These are phyloP conservation scores for Bos taurus DNA, from an alignment of 2,113 vertebrate genomes.

Conservation along the genomic window ARS-UCD2.0 NC_037330.1:20709001-20709500, in stretches of 20 bases:
- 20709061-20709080: conserved; percentile 29
- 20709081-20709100: conserved; percentile 34
- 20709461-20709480: conserved; percentile 56
- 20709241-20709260: conserved; percentile 36
- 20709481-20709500: conserved; percentile 61
- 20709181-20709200: conserved; percentile 37
- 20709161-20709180: conserved; percentile 2
- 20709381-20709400: conserved; percentile 69
- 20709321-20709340: conserved; percentile 43
- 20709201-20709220: conserved; percentile 5
- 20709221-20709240: neutral
- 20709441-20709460: conserved; percentile 48
- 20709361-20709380: conserved; percentile 14
- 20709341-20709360: conserved; percentile 15
- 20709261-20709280: neutral
- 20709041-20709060: neutral
- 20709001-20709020: conserved; percentile 53
- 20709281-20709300: neutral
- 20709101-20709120: neutral
- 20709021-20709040: neutral
- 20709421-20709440: neutral
- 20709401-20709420: conserved; percentile 50
- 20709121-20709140: neutral
- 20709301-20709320: conserved; percentile 45
- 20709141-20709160: conserved; percentile 46